Base-by-base conservation (phyloP, 1,140 invertebrate species). In the Leptinotarsa lineolata region DNA sequence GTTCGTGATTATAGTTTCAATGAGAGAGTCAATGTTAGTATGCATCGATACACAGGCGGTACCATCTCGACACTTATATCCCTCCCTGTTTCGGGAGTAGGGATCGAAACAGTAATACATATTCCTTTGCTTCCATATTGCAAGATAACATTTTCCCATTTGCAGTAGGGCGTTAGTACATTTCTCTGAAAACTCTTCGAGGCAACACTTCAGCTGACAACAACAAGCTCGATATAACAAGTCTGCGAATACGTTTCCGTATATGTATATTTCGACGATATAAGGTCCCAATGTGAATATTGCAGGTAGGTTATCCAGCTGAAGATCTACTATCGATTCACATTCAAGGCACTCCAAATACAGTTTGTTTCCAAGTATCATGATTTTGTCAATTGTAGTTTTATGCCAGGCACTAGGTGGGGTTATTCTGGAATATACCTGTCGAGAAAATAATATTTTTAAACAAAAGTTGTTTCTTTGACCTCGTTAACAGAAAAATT, bases 91-190 rank as follows among this genome's bases (percentile, higher is more conserved):
- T 18, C 67, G 54, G 3, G 74, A 66, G 69, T 88, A 88, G 0
- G 87, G 86, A 79, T 88, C 88, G 74, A 88, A 88, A 61, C 87
- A 81, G 74, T 87, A 88, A 73, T 79, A 88, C 85, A 88, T 86
- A 70, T 87, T 86, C 72, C 86, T 85, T 72, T 88, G 87, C 58
- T 85, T 82, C 87, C 87, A 88, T 4, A 88, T 75, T 0, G 84
- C 87, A 3, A 88, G 44, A n/a, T 80, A 77, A 75, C 83, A 85
- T 72, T 84, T 85, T 74, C 84, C 85, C 59, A 88, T 86, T 65
- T 86, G 85, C 54, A 88, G 76, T 44, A 88, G 84, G 60, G 84
- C 87, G 75, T 86, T 86, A 81, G 77, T 86, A 84, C 81, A 85
- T 79, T 59, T 84, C 81, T 81, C 78, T 82, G 82, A 88, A 84